Evolutionary conservation across 2,888 invertebrate species (phyloP), one percentile per base, ranked within the genome.

Genomic region (Sceliomorpha sp.): DNA sequence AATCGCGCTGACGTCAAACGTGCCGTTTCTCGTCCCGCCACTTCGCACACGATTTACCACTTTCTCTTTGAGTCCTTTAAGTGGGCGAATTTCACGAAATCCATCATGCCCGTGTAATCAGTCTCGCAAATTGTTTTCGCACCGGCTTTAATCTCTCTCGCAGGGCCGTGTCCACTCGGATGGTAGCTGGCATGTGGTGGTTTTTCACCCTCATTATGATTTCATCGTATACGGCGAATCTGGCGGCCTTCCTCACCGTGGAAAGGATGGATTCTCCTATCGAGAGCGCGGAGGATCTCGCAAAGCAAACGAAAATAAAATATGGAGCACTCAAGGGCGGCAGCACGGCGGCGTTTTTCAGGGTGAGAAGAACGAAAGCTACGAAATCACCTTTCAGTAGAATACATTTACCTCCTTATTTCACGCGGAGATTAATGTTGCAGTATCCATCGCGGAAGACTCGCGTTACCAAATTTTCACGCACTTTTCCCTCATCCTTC

Each of bases 251-350:
- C 84, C 90, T 98, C 2, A 98, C 98, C 0, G 95, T 95, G 80
- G 96, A 96, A 27, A 92, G 96, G 26, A 95, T 96, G 94, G 96
- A 95, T 64, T 94, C 94, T 31, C 95, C 96, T 1, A 97, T 99
- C 64, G 94, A 94, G 83, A 94, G 93, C 79, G 98, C 95, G 0
- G 98, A 98, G 82, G 98, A 98, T 88, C 91, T 99, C 62, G 95
- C 97, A 0, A 92, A 93, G 81, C 98, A 99, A 88, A 96, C 93
- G n/a, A 96, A 96, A 89, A 97, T 99, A 74, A 97, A 98, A 88
- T 99, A 98, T 87, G 99, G 99, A 2, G 94, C 95, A n/a, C 89
- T 98, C n/a, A 80, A 86, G 29, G 95, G 94, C 12, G 99, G 98
- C 9, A 95, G 98, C 2, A 98, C 98, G 0, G 92, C 93, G 80